These are phyloP conservation scores for Glyphotaelius pellucidus DNA, from an alignment of 2,888 invertebrate species.

Conservation along the genomic window DNA sequence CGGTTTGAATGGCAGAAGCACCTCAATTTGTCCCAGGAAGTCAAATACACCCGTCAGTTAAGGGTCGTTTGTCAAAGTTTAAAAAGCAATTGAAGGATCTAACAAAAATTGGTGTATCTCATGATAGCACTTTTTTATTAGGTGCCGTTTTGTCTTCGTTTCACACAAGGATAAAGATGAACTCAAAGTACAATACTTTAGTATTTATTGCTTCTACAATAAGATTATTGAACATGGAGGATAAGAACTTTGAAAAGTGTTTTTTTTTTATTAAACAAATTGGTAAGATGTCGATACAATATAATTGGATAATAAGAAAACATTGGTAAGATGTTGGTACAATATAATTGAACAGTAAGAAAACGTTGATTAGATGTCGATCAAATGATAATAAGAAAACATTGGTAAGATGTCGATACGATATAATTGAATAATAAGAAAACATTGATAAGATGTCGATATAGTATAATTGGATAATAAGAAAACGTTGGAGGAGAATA, in stretches of 20 bases:
- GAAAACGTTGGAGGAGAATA: no score
- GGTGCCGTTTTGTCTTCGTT: not conserved
- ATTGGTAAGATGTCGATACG: no score
- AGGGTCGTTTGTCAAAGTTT: not conserved
- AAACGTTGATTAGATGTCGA: no score
- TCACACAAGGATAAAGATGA: not conserved
- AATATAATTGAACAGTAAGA: no score
- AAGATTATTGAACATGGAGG: not conserved
- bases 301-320: not conserved
- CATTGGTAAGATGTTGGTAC: no score
- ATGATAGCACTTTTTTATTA: not conserved
- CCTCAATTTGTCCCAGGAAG: not conserved
- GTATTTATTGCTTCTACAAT: constrained; percentile 17
- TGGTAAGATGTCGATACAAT: not conserved
- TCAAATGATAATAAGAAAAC: no score
- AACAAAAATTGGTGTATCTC: not conserved
- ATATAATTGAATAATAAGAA: no score
- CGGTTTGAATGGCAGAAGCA: constrained; percentile 23
- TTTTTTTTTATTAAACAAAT: not conserved
- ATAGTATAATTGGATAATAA: no score
- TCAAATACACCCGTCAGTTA: not conserved
- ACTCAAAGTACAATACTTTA: not conserved
- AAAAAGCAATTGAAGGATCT: not conserved
- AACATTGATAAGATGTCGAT: no score
- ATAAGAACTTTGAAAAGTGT: not conserved